Percentiles rank a stretch among this genome's conserved stretches.
These are phyloP conservation scores for Diarsia brunnea DNA, from an alignment of 2,888 invertebrate species.

Conservation along the genomic window DNA sequence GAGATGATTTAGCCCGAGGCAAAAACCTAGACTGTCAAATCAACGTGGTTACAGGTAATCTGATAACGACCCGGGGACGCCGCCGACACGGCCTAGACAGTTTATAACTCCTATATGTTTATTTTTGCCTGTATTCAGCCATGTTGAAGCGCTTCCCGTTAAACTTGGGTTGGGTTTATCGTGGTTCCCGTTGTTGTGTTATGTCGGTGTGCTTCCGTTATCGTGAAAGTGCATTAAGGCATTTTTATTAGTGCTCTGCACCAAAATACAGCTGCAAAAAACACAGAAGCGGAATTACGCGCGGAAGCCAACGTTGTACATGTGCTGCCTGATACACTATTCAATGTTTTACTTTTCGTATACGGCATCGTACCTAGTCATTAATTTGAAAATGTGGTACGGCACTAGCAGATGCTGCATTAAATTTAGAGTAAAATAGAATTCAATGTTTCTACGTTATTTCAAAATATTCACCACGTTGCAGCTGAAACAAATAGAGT, in stretches of 20 bases:
- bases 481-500: constrained; percentile 1
- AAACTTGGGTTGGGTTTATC: constrained; percentile 20
- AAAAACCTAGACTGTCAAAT: constrained; percentile 5
- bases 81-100: constrained; percentile 4
- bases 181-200: constrained; percentile 14
- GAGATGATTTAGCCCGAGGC: constrained; percentile 1
- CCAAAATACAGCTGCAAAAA: constrained; percentile 21
- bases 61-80: constrained; percentile 24
- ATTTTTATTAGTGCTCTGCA: constrained; percentile 35
- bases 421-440: not conserved
- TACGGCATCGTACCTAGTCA: not conserved
- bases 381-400: constrained; percentile 12
- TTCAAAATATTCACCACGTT: constrained; percentile 9
- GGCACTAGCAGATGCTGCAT: not conserved
- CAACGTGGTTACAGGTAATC: constrained; percentile 26
- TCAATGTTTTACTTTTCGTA: constrained; percentile 21
- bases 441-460: constrained; percentile 6
- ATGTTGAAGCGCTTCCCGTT: constrained; percentile 11
- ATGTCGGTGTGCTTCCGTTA: constrained; percentile 16
- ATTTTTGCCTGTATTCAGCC: constrained; percentile 27
- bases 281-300: not conserved
- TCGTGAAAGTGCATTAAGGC: constrained; percentile 27
- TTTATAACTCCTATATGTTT: constrained; percentile 18
- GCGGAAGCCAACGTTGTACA: not conserved
- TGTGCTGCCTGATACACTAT: constrained; percentile 9